These are phyloP conservation scores for Cephus pulcher DNA, from an alignment of 2,888 invertebrate species.

Conservation along the genomic window DNA sequence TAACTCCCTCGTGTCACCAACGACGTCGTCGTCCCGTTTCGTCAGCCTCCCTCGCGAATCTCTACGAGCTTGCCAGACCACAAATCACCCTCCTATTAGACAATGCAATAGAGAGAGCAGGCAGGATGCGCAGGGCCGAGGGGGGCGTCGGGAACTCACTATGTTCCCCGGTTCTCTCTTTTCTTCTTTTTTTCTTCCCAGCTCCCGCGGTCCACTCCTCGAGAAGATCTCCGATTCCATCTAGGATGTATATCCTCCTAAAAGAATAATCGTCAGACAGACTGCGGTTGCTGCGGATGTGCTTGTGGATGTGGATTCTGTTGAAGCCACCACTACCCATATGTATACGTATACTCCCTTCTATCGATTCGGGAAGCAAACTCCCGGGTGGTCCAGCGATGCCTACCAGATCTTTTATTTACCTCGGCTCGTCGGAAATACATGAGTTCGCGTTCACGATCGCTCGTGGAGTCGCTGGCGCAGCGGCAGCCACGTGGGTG, in stretches of 20 bases:
- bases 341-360: conserved; percentile 24
- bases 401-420: conserved; percentile 39
- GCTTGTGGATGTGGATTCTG: not conserved
- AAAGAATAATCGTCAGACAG: not conserved
- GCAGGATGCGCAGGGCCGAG: not conserved
- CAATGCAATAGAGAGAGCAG: not conserved
- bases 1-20: conserved; percentile 48
- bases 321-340: not conserved
- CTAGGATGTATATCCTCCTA: not conserved
- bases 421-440: conserved; percentile 47
- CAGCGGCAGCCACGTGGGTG: conserved; percentile 45
- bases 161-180: not conserved
- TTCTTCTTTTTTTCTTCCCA: not conserved
- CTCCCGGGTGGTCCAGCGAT: conserved; percentile 53
- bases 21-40: conserved; percentile 25
- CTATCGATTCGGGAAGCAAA: conserved; percentile 56
- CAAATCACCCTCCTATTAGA: not conserved
- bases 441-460: conserved; percentile 47
- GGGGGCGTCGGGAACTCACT: not conserved
- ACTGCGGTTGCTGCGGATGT: not conserved
- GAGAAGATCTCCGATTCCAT: not conserved
- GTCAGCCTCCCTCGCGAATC: conserved; percentile 15
- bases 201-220: not conserved
- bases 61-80: not conserved
- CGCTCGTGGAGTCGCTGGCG: conserved; percentile 22